Base-by-base conservation (phyloP, 2,113 vertebrate species). In the Lanius ludovicianus region DNA sequence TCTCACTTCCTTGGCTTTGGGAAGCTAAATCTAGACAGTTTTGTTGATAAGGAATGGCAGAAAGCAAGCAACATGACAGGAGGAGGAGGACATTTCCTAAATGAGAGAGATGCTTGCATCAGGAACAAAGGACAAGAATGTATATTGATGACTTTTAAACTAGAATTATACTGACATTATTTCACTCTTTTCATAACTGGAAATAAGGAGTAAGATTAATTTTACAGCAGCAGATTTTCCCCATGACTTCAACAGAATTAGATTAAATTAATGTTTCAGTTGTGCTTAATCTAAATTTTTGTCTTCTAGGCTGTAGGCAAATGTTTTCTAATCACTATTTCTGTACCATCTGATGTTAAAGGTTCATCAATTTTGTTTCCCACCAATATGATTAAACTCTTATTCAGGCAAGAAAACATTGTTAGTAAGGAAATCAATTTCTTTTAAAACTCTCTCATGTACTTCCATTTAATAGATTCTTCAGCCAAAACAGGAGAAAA, bases 201-300 rank as follows among this genome's bases (percentile, higher is more conserved):
- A 92, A 96, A 95, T 76, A 59, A 79, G 70, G 44, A 92, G 59
- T 31, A 90, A 89, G 84, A 96, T 89, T 89, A 94, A 93, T 96
- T 95, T 94, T 89, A 75, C 71, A 90, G 83, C 69, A 95, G 83
- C 87, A 95, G 77, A 96, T 92, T 92, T 95, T 94, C 83, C 78
- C 74, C 86, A 84, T 76, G 84, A 94, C 80, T 96, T 95, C 77
- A 84, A 95, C 55, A 94, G 91, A 95, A 96, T 89, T 90, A 94
- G 85, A 89, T 92, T 92, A 92, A 96, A 92, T 94, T 95, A 95
- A 95, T 95, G 80, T 95, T 95, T 96, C 84, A 83, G 41, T 90
- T 94, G 77, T n/a, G 46, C 84, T 95, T 95, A 89, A 95, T 95
- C 90, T 96, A 96, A 96, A 95, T 95, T 94, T 88, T 89, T 96